A percentile compares a stretch with the other conserved stretches of the same genome.
These are phyloP conservation scores for Casuarius casuarius DNA, from an alignment of 2,113 vertebrate genomes.

Conservation along the genomic window DNA sequence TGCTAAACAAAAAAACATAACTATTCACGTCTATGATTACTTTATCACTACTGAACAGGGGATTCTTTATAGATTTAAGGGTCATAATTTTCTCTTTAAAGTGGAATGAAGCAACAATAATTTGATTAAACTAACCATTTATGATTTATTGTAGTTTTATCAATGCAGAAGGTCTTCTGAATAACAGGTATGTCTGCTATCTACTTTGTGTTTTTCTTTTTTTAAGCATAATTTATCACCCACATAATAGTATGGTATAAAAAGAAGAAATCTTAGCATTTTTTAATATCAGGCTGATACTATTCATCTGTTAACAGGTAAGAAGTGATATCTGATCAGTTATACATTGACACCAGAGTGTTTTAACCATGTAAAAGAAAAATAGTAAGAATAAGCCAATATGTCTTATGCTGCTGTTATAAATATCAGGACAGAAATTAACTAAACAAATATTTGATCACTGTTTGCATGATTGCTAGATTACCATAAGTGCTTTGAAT, in stretches of 20 bases:
- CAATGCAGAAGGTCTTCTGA: background rate
- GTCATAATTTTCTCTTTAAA: background rate
- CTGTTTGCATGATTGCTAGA: background rate
- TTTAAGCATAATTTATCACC: background rate
- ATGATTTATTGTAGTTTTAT: background rate
- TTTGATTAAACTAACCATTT: background rate
- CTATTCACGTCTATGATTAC: background rate
- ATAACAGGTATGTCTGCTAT: background rate
- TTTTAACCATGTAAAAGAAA: background rate
- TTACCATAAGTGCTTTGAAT: background rate
- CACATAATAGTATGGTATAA: accelerated
- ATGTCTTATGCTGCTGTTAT: background rate
- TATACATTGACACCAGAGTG: background rate
- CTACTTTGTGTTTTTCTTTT: background rate
- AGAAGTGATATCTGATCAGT: background rate
- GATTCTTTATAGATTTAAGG: background rate
- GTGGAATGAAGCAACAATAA: background rate
- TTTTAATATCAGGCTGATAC: background rate
- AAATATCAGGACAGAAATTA: background rate
- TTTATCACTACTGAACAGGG: background rate
- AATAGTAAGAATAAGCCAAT: background rate
- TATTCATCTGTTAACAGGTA: background rate
- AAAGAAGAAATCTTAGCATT: background rate
- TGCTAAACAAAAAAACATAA: background rate
- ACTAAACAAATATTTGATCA: background rate